Percentiles rank a stretch among this genome's conserved stretches.
These are phyloP conservation scores for Ellobium chinense DNA, from an alignment of 2,888 invertebrate species.

Conservation along the genomic window DNA sequence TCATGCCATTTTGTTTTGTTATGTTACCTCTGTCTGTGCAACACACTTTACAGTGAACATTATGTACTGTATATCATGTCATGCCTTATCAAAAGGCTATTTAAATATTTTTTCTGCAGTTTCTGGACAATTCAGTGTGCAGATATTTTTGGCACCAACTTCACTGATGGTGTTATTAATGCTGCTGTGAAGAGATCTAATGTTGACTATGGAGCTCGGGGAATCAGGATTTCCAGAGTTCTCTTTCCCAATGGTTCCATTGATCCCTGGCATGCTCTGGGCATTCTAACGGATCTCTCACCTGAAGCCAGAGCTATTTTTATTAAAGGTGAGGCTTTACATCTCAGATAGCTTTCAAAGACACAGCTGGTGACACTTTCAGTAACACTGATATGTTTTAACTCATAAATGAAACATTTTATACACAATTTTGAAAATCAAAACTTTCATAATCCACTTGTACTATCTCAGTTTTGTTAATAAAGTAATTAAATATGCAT, in stretches of 20 bases:
- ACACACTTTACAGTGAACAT: no score
- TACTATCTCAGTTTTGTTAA: neutral
- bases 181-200: constrained; percentile 87
- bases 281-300: constrained; percentile 76
- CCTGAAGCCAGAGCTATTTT: constrained; percentile 77
- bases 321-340: constrained; percentile 75
- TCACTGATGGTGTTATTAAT: constrained; percentile 83
- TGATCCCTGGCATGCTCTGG: constrained; percentile 84
- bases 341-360: neutral
- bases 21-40: no score
- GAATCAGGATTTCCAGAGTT: constrained; percentile 86
- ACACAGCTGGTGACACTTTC: no score
- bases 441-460: neutral
- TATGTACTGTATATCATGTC: no score
- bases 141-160: constrained; percentile 88
- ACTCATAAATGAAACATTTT: neutral
- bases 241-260: constrained; percentile 93
- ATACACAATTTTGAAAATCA: neutral
- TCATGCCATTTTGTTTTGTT: no score
- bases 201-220: constrained; percentile 86
- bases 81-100: no score
- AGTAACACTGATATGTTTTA: neutral
- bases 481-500: no score
- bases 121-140: constrained; percentile 89
- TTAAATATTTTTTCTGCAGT: constrained; percentile 56